Evolutionary conservation across 1,140 invertebrate species (phyloP).

Genomic region (Penaeus vannamei): DNA sequence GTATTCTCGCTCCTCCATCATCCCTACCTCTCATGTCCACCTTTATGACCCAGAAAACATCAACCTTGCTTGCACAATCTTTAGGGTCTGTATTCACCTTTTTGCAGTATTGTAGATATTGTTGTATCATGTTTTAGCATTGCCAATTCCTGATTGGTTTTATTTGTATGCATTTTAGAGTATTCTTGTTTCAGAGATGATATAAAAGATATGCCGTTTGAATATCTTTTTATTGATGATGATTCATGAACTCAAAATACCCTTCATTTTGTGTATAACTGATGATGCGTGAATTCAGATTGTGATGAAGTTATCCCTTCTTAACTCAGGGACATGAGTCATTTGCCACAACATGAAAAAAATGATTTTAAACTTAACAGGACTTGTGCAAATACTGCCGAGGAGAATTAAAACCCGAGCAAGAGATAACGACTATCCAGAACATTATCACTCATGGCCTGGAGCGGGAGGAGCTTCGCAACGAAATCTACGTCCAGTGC

Average conservation of each 20-base stretch:
- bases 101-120: background rate
- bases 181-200: background rate
- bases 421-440: slow-evolving; percentile 87
- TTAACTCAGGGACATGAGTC: too few species aligned
- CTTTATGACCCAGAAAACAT: slow-evolving; percentile 96
- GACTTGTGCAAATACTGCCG: slow-evolving; percentile 89
- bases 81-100: slow-evolving; percentile 80
- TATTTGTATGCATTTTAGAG: background rate
- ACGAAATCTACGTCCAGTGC: slow-evolving; percentile 91
- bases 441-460: slow-evolving; percentile 88
- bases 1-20: slow-evolving; percentile 88
- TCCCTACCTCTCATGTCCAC: slow-evolving; percentile 94
- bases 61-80: slow-evolving; percentile 89
- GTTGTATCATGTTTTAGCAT: slow-evolving; percentile 1
- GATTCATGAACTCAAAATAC: too few species aligned
- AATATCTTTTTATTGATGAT: too few species aligned
- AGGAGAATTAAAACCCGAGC: slow-evolving; percentile 86
- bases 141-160: slow-evolving; percentile 1
- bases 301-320: too few species aligned
- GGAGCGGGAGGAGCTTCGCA: slow-evolving; percentile 88
- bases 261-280: too few species aligned
- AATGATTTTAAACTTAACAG: slow-evolving; percentile 72
- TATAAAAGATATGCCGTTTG: background rate
- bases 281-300: too few species aligned
- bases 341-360: too few species aligned